A percentile compares a stretch with the other conserved stretches of the same genome.
phyloP scores from a whole-genome alignment of 2,888 invertebrate genomes.

The Hololepta plana region DNA sequence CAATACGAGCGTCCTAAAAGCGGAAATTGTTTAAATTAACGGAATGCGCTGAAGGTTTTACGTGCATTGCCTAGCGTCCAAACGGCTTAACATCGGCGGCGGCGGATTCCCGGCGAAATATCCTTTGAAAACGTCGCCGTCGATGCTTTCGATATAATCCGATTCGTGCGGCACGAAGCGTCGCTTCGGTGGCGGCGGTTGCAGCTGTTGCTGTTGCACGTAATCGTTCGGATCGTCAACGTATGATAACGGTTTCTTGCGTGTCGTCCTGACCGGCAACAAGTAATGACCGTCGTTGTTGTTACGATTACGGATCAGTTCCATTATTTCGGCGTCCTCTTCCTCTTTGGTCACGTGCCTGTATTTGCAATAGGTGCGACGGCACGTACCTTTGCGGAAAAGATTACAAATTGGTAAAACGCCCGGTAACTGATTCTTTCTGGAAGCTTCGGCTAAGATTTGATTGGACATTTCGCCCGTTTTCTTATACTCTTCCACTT shows the following conservation, averaged over 20 bases:
- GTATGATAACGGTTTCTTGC: too few relatives aligned
- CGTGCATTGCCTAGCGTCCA: slow-evolving; percentile 19
- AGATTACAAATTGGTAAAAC: slow-evolving; percentile 31
- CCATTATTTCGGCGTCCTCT: slow-evolving; percentile 24
- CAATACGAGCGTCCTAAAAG: slow-evolving; percentile 19
- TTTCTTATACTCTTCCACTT: slow-evolving; percentile 54
- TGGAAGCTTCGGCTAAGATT: slow-evolving; percentile 26
- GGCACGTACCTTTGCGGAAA: slow-evolving; percentile 31
- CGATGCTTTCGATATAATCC: slow-evolving; percentile 7
- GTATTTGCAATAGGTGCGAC: slow-evolving; percentile 24
- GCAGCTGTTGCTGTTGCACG: slow-evolving; percentile 3
- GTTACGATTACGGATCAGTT: slow-evolving; percentile 20
- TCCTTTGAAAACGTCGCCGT: slow-evolving; percentile 25
- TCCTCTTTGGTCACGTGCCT: slow-evolving; percentile 24
- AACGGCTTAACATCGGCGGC: slow-evolving; percentile 20
- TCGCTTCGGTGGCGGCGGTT: slow-evolving; percentile 16
- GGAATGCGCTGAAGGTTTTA: slow-evolving; percentile 4
- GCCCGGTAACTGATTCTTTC: slow-evolving; percentile 26
- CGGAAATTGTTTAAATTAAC: slow-evolving; percentile 4
- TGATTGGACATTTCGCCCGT: slow-evolving; percentile 53
- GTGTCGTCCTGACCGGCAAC: too few relatives aligned
- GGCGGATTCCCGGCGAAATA: slow-evolving; percentile 25
- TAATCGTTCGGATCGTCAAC: too few relatives aligned
- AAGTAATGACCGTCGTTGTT: too few relatives aligned
- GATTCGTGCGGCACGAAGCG: slow-evolving; percentile 15